phyloP scores from a whole-genome alignment of 2,113 vertebrate species.

The Mellivora capensis region DNA sequence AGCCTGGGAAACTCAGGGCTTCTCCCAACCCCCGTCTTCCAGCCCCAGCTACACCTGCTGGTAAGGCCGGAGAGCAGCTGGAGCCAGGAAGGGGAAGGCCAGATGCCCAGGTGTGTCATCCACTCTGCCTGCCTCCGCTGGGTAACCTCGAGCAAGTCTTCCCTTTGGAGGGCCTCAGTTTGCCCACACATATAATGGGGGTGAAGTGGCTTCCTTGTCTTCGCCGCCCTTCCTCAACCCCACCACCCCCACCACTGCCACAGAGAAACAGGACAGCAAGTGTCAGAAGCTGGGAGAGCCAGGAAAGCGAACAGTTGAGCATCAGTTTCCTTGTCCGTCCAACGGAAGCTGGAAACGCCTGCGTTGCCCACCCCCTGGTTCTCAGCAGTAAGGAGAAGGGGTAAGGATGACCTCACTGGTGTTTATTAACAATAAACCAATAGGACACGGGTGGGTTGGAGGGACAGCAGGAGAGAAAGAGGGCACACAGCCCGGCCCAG shows the following conservation, averaged over 20 bases:
- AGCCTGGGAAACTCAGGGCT: slow-evolving; percentile 9
- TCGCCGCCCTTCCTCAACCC: not conserved
- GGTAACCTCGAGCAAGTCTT: not conserved
- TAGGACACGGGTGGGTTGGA: not conserved
- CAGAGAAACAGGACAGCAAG: not conserved
- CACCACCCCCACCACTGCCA: too few species aligned
- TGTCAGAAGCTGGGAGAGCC: not conserved
- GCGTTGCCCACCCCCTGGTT: not conserved
- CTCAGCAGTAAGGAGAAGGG: not conserved
- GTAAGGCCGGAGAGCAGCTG: not conserved
- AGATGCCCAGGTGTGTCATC: too few species aligned
- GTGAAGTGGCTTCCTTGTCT: not conserved
- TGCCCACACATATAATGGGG: not conserved
- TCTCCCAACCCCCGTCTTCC: not conserved
- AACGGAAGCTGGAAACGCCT: not conserved
- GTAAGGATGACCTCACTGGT: not conserved
- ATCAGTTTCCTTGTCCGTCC: not conserved
- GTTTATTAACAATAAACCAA: slow-evolving; percentile 54
- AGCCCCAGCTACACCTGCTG: not conserved
- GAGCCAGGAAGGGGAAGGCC: not conserved
- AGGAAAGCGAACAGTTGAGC: not conserved
- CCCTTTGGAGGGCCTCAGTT: not conserved
- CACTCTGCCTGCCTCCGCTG: not conserved
- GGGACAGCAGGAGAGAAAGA: not conserved
- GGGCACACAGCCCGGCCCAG: not conserved